Percentiles rank a stretch among this genome's conserved stretches.
Conservation (phyloP, 2,797 vertebrate species). For the Tragelaphus eurycerus region DNA sequence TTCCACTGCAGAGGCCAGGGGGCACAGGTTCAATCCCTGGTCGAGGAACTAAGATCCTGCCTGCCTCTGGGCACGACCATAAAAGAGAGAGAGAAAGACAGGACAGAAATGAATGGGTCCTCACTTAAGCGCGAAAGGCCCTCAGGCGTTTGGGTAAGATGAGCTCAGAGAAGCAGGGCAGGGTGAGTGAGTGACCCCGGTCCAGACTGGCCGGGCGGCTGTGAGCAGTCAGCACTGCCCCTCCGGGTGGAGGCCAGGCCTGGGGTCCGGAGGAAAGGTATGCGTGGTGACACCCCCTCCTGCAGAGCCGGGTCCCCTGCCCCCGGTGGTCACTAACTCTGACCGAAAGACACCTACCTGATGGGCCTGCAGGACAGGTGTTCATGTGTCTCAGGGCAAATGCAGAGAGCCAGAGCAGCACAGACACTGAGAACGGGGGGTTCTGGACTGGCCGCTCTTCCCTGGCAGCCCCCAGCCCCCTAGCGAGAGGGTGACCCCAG, state of each 20-base stretch:
- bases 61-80: not conserved
- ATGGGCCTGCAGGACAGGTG: accelerated
- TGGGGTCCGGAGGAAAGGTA: accelerated
- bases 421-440: not conserved
- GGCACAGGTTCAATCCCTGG: not conserved
- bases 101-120: not conserved
- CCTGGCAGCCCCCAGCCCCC: not conserved
- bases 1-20: not conserved
- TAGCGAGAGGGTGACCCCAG: not conserved
- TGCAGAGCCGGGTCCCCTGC: accelerated
- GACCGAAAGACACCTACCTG: accelerated
- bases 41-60: not conserved
- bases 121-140: accelerated
- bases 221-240: accelerated
- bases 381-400: not conserved
- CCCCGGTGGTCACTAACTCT: not conserved
- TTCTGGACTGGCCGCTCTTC: accelerated
- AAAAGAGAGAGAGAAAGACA: not conserved
- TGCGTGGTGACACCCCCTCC: accelerated
- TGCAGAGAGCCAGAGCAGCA: not conserved
- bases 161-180: accelerated
- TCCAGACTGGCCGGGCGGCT: accelerated
- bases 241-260: accelerated
- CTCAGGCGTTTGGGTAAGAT: not conserved
- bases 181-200: not conserved